A percentile compares a stretch with the other conserved stretches of the same genome.
Conservation (phyloP, 2,113 vertebrate species). For the Eulemur rufifrons region DNA sequence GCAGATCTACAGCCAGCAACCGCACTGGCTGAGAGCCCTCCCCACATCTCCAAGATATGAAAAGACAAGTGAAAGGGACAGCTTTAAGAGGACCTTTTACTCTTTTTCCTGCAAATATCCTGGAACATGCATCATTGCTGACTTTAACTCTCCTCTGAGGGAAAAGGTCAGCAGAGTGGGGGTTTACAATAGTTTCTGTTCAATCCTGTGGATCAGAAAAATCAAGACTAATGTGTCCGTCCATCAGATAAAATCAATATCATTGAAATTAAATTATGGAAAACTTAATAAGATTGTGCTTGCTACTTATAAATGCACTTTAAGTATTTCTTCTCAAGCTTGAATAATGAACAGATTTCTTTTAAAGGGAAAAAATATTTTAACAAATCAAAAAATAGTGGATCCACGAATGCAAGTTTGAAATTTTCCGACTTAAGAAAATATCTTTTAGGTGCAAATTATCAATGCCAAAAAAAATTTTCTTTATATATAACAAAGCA, state of each 20-base stretch:
- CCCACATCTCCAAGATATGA: background rate
- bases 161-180: background rate
- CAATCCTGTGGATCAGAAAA: constrained; percentile 23
- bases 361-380: background rate
- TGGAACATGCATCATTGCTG: background rate
- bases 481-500: background rate
- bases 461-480: background rate
- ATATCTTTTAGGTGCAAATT: background rate
- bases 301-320: background rate
- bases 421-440: background rate
- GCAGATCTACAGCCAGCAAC: constrained; percentile 29
- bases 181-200: background rate
- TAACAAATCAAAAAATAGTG: background rate
- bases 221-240: constrained; percentile 46
- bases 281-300: background rate
- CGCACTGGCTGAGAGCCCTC: background rate
- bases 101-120: background rate
- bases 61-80: constrained; percentile 16
- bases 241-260: constrained; percentile 33
- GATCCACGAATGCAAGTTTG: background rate
- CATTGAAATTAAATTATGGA: constrained; percentile 23
- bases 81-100: background rate
- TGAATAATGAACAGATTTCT: background rate
- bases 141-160: background rate
- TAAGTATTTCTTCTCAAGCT: background rate